Evolutionary conservation across 2,888 invertebrate genomes (phyloP).

Genomic region (Ophion costatus): DNA sequence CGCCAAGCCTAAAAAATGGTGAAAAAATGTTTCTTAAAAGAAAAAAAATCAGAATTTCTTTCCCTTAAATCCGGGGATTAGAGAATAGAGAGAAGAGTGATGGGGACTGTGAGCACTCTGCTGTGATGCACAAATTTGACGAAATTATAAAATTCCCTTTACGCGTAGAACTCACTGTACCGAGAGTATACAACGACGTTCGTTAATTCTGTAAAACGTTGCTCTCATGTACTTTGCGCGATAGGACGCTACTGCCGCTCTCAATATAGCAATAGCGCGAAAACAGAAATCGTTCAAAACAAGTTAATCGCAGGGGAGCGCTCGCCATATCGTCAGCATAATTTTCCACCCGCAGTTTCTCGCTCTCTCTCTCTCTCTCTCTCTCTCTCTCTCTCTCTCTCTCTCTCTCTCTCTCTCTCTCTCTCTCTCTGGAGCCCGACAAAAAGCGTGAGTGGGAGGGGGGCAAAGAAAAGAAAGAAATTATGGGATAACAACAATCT

Average conservation of each 20-base stretch:
- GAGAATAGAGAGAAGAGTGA: too few relatives aligned
- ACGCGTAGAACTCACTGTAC: neutral
- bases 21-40: too few relatives aligned
- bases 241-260: neutral
- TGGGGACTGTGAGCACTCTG: too few relatives aligned
- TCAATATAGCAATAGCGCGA: constrained; percentile 3
- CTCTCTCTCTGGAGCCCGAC: constrained; percentile 17
- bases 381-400: neutral
- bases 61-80: too few relatives aligned
- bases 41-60: too few relatives aligned
- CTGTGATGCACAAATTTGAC: neutral
- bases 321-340: constrained; percentile 44
- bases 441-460: neutral
- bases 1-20: too few relatives aligned
- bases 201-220: neutral
- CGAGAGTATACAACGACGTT: neutral
- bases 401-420: neutral
- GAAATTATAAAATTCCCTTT: neutral
- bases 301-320: constrained; percentile 54
- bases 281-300: constrained; percentile 54
- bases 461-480: constrained; percentile 10
- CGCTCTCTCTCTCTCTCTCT: neutral
- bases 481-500: constrained; percentile 34
- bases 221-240: neutral
- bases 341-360: constrained; percentile 59